Conservation (phyloP, 2,888 invertebrate genomes). For the Zhuqinia jingwanae region DNA sequence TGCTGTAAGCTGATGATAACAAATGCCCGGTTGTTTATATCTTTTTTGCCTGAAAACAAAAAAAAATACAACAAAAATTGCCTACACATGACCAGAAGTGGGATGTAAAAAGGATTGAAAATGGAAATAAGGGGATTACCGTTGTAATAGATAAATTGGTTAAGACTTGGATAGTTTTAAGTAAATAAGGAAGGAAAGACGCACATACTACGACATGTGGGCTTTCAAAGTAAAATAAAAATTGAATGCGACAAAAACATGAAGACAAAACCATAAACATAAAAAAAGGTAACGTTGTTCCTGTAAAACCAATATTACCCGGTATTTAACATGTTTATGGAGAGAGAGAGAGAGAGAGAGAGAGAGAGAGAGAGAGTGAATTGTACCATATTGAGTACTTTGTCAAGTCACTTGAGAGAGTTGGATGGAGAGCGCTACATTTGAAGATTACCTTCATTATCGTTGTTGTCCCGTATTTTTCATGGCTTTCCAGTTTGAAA, state of each 20-base stretch:
- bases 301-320: conserved; percentile 15
- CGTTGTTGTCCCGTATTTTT: background rate
- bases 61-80: no score
- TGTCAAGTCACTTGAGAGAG: conserved; percentile 1
- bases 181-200: conserved; percentile 29
- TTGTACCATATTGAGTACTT: background rate
- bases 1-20: no score
- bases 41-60: no score
- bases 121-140: conserved; percentile 48
- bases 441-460: conserved; percentile 18
- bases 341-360: no score
- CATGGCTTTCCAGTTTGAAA: background rate
- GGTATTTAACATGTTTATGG: conserved; percentile 42
- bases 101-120: no score
- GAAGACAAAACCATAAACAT: background rate
- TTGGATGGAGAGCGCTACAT: conserved; percentile 15
- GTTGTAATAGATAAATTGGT: conserved; percentile 49
- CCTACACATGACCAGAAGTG: no score
- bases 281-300: background rate
- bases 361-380: background rate
- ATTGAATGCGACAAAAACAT: conserved; percentile 44
- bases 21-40: no score
- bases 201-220: no score
- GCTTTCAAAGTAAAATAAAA: conserved; percentile 46
- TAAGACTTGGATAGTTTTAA: conserved; percentile 30